Percentiles rank a stretch among this genome's conserved stretches.
Evolutionary conservation across 2,113 vertebrate genomes (phyloP).

Genomic region (Leuciscus idus): DNA sequence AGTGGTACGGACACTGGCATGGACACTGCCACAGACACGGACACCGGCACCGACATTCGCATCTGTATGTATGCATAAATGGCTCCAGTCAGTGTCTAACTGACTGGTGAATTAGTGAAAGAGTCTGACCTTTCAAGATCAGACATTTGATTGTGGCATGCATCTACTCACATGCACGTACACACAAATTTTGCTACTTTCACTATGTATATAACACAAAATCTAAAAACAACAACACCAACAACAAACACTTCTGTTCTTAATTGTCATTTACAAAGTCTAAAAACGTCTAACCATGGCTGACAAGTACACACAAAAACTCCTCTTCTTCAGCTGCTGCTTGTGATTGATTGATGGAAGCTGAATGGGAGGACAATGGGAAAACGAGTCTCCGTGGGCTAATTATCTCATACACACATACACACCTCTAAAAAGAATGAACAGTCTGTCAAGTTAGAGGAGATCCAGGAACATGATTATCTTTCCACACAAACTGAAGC

Average conservation of each 20-base stretch:
- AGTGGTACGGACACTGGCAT: too few species aligned
- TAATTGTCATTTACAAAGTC: neutral
- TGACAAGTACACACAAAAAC: slow-evolving; percentile 4
- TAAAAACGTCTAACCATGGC: neutral
- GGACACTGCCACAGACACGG: too few species aligned
- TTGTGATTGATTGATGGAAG: neutral
- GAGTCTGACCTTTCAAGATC: slow-evolving; percentile 1
- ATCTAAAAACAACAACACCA: neutral
- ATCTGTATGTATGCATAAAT: neutral
- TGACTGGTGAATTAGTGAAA: neutral
- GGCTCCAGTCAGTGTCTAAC: neutral
- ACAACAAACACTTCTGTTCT: neutral
- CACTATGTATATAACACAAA: neutral
- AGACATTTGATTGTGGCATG: neutral
- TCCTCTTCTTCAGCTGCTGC: slow-evolving; percentile 2
- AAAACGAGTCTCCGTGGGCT: neutral
- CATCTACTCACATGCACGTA: too few species aligned
- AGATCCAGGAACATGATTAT: neutral
- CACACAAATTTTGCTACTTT: neutral
- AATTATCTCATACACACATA: slow-evolving; percentile 39
- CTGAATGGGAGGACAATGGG: neutral
- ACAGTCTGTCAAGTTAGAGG: slow-evolving; percentile 28
- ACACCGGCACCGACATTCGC: too few species aligned
- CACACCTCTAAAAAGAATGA: slow-evolving; percentile 30
- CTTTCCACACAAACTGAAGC: neutral